Conservation (phyloP, 2,888 invertebrate species). For the Dendrolimus pini region DNA sequence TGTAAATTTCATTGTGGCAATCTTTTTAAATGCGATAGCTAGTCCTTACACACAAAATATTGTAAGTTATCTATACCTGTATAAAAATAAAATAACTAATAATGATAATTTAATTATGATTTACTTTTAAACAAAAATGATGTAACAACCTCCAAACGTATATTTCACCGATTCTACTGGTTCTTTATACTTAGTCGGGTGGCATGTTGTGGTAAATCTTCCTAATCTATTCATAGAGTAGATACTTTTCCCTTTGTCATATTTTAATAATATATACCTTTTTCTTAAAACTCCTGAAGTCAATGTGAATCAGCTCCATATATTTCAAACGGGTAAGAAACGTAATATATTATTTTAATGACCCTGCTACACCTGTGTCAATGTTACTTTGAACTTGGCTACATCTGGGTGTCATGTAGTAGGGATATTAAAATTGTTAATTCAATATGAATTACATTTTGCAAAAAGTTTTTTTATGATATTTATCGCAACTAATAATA, state of each 20-base stretch:
- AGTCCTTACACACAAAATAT: too few relatives aligned
- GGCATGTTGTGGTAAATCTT: slow-evolving; percentile 33
- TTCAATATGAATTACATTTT: not conserved
- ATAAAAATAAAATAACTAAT: too few relatives aligned
- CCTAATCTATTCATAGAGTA: slow-evolving; percentile 42
- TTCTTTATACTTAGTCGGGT: slow-evolving; percentile 12
- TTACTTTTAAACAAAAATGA: too few relatives aligned
- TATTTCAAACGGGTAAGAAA: not conserved
- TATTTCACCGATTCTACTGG: slow-evolving; percentile 10
- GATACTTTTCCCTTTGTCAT: slow-evolving; percentile 45
- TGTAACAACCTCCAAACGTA: not conserved
- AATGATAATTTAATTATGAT: too few relatives aligned
- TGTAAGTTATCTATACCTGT: too few relatives aligned
- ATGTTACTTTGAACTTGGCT: not conserved
- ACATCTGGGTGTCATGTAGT: not conserved
- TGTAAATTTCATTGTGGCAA: too few relatives aligned
- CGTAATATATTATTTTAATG: too few relatives aligned
- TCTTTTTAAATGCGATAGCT: too few relatives aligned
- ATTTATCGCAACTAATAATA: too few relatives aligned
- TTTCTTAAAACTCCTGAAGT: not conserved
- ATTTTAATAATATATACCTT: slow-evolving; percentile 19
- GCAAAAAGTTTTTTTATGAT: not conserved
- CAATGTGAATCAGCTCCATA: slow-evolving; percentile 2
- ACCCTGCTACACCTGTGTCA: too few relatives aligned
- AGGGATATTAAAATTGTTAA: not conserved